Evolutionary conservation across 2,888 invertebrate genomes (phyloP).

Genomic region (Calliopum simillimum): DNA sequence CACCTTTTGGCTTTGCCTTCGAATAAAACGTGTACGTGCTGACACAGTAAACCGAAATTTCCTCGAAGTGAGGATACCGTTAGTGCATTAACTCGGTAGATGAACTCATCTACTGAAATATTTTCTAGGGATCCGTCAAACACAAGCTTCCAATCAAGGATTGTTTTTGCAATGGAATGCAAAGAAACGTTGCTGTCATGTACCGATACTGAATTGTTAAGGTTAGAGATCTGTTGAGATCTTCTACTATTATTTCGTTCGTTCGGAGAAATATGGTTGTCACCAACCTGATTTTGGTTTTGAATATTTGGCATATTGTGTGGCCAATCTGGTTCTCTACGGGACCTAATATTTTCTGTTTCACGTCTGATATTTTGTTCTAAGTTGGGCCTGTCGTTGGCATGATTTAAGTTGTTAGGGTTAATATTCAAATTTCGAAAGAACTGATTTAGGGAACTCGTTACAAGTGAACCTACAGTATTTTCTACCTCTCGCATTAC

Average conservation of each 20-base stretch:
- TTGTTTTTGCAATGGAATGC: slow-evolving; percentile 19
- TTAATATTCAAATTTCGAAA: neutral
- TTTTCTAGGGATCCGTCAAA: slow-evolving; percentile 9
- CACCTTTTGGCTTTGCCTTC: slow-evolving; percentile 35
- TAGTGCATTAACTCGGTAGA: slow-evolving; percentile 34
- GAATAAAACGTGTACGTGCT: slow-evolving; percentile 28
- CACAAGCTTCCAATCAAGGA: slow-evolving; percentile 33
- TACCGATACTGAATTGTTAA: too few relatives aligned
- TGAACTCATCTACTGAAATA: slow-evolving; percentile 35
- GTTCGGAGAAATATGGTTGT: too few relatives aligned
- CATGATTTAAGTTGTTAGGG: neutral
- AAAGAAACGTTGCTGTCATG: too few relatives aligned
- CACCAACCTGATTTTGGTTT: too few relatives aligned
- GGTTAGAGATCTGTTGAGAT: too few relatives aligned
- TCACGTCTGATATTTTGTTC: too few relatives aligned
- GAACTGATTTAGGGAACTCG: neutral
- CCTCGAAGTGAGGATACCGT: slow-evolving; percentile 25
- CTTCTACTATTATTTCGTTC: too few relatives aligned
- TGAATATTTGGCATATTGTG: too few relatives aligned
- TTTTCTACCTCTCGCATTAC: neutral
- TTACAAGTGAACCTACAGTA: neutral
- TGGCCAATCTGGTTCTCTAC: too few relatives aligned
- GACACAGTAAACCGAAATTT: slow-evolving; percentile 27
- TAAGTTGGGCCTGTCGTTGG: too few relatives aligned
- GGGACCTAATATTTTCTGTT: too few relatives aligned